phyloP scores from a whole-genome alignment of 2,113 vertebrate genomes.

The Tichodroma muraria region DNA sequence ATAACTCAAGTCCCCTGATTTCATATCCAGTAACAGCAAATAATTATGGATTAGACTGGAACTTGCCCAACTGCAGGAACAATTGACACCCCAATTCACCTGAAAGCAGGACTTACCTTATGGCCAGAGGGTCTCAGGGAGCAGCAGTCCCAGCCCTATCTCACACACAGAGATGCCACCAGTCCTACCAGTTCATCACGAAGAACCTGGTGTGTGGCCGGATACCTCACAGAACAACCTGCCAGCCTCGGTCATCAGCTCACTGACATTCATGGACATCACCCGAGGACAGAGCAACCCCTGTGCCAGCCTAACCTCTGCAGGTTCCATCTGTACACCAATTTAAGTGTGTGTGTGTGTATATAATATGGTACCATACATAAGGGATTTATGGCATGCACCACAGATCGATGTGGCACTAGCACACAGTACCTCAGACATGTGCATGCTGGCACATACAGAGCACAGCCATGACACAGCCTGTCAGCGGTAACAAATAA shows the following conservation, averaged over 20 bases:
- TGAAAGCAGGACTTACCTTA: neutral
- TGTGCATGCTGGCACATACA: neutral
- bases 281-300: neutral
- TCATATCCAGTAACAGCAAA: neutral
- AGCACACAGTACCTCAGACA: rapidly evolving
- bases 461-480: neutral
- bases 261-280: neutral
- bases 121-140: neutral
- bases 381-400: rapidly evolving
- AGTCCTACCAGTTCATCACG: neutral
- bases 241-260: neutral
- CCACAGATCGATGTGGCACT: rapidly evolving
- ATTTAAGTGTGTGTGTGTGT: no score
- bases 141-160: neutral
- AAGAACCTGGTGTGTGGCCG: rapidly evolving
- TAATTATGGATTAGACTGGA: neutral
- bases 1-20: neutral
- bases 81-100: neutral
- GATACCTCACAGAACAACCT: rapidly evolving
- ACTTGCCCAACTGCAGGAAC: neutral
- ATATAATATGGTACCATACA: rapidly evolving
- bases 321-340: rapidly evolving
- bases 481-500: neutral
- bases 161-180: rapidly evolving
- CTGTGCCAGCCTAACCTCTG: neutral